Conservation (phyloP, 2,797 vertebrate genomes). For the Hapalemur alaotrensis region DNA sequence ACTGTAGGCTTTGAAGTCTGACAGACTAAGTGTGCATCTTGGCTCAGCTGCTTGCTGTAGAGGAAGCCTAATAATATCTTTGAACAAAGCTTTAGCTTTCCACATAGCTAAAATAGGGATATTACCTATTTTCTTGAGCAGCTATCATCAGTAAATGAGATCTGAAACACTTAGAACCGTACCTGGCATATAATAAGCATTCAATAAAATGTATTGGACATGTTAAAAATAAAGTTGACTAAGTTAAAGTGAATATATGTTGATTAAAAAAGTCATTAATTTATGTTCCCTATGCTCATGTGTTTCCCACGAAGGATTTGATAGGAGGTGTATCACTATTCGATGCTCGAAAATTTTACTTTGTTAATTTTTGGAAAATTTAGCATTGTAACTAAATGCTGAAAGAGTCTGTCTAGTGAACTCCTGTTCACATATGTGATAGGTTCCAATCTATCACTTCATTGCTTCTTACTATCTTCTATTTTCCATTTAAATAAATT, state of each 20-base stretch:
- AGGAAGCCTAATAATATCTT: not conserved
- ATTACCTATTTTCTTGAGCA: not conserved
- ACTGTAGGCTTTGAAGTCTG: not conserved
- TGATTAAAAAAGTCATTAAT: not conserved
- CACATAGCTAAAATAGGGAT: not conserved
- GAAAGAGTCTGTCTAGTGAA: not conserved
- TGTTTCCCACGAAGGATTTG: not conserved
- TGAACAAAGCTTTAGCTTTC: not conserved
- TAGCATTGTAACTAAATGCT: not conserved
- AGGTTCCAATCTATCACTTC: not conserved
- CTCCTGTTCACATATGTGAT: not conserved
- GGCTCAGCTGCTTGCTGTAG: not conserved
- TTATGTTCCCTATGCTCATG: not conserved
- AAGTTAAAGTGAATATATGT: not conserved
- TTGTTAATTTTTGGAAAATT: not conserved
- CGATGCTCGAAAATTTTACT: not conserved
- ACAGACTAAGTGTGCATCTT: not conserved
- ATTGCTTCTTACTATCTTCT: not conserved
- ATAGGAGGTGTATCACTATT: not conserved
- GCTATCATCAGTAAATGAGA: not conserved
- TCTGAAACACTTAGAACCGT: not conserved
- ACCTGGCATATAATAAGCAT: not conserved
- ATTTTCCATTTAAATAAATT: conserved; percentile 22
- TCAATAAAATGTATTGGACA: not conserved
- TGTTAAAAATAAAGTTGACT: not conserved